Percentiles rank a stretch among this genome's conserved stretches.
Conservation (phyloP, 2,113 vertebrate genomes). For the Synodontis membranacea region DNA sequence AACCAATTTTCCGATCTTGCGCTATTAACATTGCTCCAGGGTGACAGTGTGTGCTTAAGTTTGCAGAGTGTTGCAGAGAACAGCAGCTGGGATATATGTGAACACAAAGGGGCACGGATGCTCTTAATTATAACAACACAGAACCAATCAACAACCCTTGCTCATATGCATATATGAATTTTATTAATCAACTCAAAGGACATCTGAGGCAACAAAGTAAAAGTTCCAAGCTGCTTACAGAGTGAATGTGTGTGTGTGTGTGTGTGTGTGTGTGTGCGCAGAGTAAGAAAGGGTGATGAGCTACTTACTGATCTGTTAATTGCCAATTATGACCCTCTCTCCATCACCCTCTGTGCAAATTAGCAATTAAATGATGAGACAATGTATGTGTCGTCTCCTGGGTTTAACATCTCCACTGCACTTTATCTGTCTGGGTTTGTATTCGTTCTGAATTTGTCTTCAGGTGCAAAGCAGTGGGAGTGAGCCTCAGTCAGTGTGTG, state of each 20-base stretch:
- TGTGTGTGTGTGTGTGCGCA: constrained; percentile 31
- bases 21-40: constrained; percentile 32
- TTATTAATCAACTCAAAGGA: constrained; percentile 42
- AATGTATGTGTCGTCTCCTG: constrained; percentile 5
- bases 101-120: constrained; percentile 23
- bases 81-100: not conserved
- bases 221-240: constrained; percentile 25
- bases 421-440: constrained; percentile 1
- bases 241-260: constrained; percentile 19
- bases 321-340: constrained; percentile 58
- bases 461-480: not conserved
- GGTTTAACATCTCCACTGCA: not conserved
- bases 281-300: constrained; percentile 12
- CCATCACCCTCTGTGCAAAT: constrained; percentile 37
- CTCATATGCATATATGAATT: constrained; percentile 45
- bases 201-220: constrained; percentile 39
- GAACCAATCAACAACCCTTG: constrained; percentile 39
- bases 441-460: not conserved
- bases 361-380: constrained; percentile 44
- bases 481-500: not conserved
- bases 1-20: not conserved
- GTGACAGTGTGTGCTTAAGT: constrained; percentile 30
- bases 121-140: constrained; percentile 41
- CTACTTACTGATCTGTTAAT: constrained; percentile 60
- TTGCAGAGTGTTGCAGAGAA: constrained; percentile 24